These are phyloP conservation scores for Poecilia latipinna DNA, from an alignment of 2,113 vertebrate species.

Conservation along the genomic window DNA sequence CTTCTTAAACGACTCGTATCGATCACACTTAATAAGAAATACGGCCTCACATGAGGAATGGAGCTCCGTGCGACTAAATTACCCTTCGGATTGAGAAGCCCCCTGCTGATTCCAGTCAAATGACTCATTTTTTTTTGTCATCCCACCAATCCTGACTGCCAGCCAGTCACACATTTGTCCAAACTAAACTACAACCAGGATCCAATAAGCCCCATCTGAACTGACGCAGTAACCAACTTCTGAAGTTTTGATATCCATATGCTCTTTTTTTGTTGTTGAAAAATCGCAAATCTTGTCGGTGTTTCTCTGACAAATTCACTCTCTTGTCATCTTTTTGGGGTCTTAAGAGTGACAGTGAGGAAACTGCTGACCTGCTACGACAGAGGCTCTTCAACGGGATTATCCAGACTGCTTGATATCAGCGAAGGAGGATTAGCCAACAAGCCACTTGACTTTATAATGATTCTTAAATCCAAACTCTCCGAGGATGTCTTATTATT, in stretches of 20 bases:
- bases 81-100: slow-evolving; percentile 39
- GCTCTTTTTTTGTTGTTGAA: background rate
- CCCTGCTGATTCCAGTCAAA: slow-evolving; percentile 52
- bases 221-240: background rate
- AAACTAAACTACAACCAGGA: background rate
- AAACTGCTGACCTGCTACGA: slow-evolving; percentile 24
- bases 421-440: slow-evolving; percentile 45
- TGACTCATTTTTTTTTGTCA: slow-evolving; percentile 60
- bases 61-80: slow-evolving; percentile 33
- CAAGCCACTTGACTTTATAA: slow-evolving; percentile 34
- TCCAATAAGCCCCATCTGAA: background rate
- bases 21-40: slow-evolving; percentile 40
- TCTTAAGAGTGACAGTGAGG: slow-evolving; percentile 15
- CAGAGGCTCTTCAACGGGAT: slow-evolving; percentile 44
- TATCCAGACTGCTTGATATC: slow-evolving; percentile 34
- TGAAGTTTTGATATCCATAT: background rate
- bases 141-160: slow-evolving; percentile 29
- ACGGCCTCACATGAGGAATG: slow-evolving; percentile 33
- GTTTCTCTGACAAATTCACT: background rate
- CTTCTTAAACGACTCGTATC: slow-evolving; percentile 14
- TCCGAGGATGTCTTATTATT: slow-evolving; percentile 5
- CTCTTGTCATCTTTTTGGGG: slow-evolving; percentile 2
- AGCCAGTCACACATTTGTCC: slow-evolving; percentile 48
- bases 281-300: background rate
- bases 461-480: slow-evolving; percentile 36